Evolutionary conservation across 2,797 vertebrate genomes (phyloP), one percentile per base, ranked within the genome.

Genomic region (Ctenochaetus hawaiiensis): DNA sequence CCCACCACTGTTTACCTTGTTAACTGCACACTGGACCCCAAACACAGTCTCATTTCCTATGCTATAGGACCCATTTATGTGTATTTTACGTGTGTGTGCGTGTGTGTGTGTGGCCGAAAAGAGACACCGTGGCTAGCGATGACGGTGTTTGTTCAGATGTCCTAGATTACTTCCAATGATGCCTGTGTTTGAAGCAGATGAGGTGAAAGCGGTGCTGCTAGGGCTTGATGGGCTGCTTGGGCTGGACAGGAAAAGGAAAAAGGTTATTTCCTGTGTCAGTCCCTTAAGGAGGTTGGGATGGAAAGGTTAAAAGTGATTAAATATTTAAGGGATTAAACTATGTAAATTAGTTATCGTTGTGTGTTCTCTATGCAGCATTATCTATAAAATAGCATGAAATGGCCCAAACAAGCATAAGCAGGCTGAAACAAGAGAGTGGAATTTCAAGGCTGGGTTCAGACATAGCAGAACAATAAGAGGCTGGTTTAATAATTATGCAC

Each of bases 101-200:
- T 58, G 18, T 49, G 48, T 68, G 67, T 70, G 79, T 70, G 75
- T 54, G 83, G 76, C 30, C 59, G 44, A 47, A 63, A 80, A 86
- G 69, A 88, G 87, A 76, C 91, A 83, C 91, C 83, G 86, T 54
- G 81, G 88, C 89, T 91, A 95, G 89, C 90, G 89, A 86, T 86
- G 90, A 80, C 81, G 0, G 41, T 96, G 94, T 96, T 97, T 97
- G 90, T 95, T 96, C 96, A 97, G 96, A 97, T 97, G 96, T 94
- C 94, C 79, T 87, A 86, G 93, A 96, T 97, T 96, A 96, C 85
- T 85, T 91, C 75, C 82, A 94, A 78, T 67, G 89, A 91, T 83
- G 83, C 91, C 51, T 67, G 63, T 78, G 72, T 87, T 80, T 90
- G 76, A 78, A 79, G 74, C 16, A 60, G 65, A 48, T 9, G 37